Conservation (phyloP, 2,797 vertebrate species). For the Orestias chungarensis region DNA sequence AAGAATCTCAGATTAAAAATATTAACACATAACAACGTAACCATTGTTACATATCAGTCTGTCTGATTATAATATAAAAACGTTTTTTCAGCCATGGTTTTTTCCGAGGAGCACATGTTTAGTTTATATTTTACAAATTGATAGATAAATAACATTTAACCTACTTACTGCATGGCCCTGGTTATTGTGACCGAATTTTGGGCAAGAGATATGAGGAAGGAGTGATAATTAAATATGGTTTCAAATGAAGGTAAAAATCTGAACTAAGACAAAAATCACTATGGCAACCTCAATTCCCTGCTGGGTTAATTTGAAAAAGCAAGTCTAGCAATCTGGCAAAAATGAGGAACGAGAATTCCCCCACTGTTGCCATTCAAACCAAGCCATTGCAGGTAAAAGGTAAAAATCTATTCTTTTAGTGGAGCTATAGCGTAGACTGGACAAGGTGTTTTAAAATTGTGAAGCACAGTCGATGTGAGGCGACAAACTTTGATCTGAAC, state of each 20-base stretch:
- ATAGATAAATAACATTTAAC: not conserved
- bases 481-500: constrained; percentile 31
- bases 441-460: constrained; percentile 6
- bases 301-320: constrained; percentile 69
- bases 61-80: constrained; percentile 43
- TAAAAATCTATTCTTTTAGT: constrained; percentile 29
- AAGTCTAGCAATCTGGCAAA: constrained; percentile 58
- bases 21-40: constrained; percentile 36
- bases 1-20: constrained; percentile 14
- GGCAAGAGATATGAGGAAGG: constrained; percentile 20
- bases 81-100: constrained; percentile 10
- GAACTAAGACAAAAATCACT: constrained; percentile 37
- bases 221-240: constrained; percentile 18
- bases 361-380: constrained; percentile 45
- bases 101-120: not conserved
- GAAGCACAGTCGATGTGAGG: not conserved
- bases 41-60: constrained; percentile 32
- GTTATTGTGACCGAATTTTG: constrained; percentile 53
- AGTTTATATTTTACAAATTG: not conserved
- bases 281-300: constrained; percentile 63
- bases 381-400: constrained; percentile 51
- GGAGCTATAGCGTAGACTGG: constrained; percentile 16
- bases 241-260: constrained; percentile 42
- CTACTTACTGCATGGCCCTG: constrained; percentile 20
- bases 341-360: constrained; percentile 51